These are phyloP conservation scores for Drosophila lacicola DNA, from an alignment of 2,888 invertebrate genomes.

Conservation along the genomic window DNA sequence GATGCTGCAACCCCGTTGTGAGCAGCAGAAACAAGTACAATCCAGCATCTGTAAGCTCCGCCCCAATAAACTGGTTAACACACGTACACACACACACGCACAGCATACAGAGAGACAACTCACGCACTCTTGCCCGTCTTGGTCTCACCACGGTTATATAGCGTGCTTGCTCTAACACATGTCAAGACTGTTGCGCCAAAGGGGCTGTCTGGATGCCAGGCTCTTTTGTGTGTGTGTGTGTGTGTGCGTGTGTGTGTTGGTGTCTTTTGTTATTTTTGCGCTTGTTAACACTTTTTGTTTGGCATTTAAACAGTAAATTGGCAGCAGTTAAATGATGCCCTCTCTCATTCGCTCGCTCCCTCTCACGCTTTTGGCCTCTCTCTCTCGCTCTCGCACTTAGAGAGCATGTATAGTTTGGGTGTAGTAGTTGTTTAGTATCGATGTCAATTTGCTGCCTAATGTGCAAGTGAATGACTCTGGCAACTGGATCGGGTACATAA, in stretches of 20 bases:
- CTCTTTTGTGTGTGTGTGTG: conserved; percentile 12
- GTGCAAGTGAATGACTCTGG: conserved; percentile 75
- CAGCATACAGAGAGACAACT: conserved; percentile 23
- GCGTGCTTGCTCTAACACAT: conserved; percentile 49
- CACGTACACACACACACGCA: conserved; percentile 21
- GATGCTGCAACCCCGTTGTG: conserved; percentile 62
- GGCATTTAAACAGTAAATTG: conserved; percentile 85
- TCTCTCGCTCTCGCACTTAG: conserved; percentile 10
- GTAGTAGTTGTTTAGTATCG: conserved; percentile 59
- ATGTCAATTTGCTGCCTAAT: conserved; percentile 82
- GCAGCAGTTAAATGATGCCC: conserved; percentile 83
- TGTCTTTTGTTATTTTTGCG: conserved; percentile 74
- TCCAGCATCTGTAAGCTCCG: conserved; percentile 61
- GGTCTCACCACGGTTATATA: conserved; percentile 22
- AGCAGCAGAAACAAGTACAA: conserved; percentile 16
- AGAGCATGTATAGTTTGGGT: conserved; percentile 14
- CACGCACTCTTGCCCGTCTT: conserved; percentile 19
- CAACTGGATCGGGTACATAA: conserved; percentile 43
- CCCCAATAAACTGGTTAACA: conserved; percentile 71
- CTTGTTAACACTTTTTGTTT: conserved; percentile 82
- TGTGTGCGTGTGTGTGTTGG: conserved; percentile 36
- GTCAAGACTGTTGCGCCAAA: conserved; percentile 2
- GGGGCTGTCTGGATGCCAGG: conserved; percentile 15
- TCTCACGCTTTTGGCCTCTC: conserved; percentile 14
- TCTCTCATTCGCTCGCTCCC: conserved; percentile 27